phyloP scores from a whole-genome alignment of 2,888 invertebrate species.

The Aricia artaxerxes region DNA sequence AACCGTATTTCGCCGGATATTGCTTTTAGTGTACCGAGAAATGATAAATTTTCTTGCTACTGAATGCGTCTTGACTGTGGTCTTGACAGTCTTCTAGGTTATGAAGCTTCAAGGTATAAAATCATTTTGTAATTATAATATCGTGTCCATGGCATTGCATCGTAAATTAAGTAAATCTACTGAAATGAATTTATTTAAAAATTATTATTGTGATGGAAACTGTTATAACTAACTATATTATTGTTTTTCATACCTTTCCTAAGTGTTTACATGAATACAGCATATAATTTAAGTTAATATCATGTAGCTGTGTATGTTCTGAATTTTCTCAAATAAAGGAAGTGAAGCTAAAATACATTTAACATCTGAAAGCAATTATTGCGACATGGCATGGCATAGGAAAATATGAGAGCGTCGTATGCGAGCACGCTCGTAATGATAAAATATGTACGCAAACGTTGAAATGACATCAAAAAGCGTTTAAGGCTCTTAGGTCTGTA shows the following conservation, averaged over 20 bases:
- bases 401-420: conserved; percentile 13
- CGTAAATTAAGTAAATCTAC: not conserved
- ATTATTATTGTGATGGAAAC: no score
- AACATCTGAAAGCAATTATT: conserved; percentile 1
- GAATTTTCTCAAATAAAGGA: not conserved
- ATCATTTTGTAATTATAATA: not conserved
- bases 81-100: no score
- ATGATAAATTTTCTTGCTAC: not conserved
- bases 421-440: conserved; percentile 10
- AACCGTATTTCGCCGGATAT: not conserved
- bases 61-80: not conserved
- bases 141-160: not conserved
- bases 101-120: not conserved
- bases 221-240: no score
- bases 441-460: conserved; percentile 30
- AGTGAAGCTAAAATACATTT: not conserved
- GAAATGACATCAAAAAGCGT: conserved; percentile 30
- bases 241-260: no score
- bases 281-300: no score
- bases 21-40: not conserved
- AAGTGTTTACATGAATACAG: no score
- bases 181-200: not conserved
- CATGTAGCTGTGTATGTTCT: not conserved
- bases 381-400: not conserved
- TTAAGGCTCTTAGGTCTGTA: conserved; percentile 23